phyloP scores from a whole-genome alignment of 37 sponge, comb jelly and placozoan species.

The Cliona cf. orientalis region DNA sequence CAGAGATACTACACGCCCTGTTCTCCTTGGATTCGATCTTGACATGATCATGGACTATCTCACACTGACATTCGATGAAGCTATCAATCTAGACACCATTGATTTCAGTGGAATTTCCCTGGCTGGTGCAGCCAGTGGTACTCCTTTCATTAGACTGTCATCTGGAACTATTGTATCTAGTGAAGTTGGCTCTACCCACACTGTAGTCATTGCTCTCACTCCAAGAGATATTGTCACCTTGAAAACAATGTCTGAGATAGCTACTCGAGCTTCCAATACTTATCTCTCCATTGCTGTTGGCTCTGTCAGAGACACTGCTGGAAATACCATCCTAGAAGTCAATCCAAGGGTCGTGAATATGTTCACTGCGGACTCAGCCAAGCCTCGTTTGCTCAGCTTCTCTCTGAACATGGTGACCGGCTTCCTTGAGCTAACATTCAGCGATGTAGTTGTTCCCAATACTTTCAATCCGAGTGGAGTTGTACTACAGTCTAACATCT shows the following conservation, averaged over 20 bases:
- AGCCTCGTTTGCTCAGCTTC: conserved; percentile 47
- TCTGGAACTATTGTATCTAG: conserved; percentile 34
- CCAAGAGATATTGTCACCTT: conserved; percentile 51
- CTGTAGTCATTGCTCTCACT: conserved; percentile 56
- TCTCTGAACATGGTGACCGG: conserved; percentile 75
- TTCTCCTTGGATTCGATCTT: conserved; percentile 48
- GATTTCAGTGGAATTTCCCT: conserved; percentile 46
- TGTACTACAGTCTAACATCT: conserved; percentile 63
- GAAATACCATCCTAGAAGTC: conserved; percentile 2
- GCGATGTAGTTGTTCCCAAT: conserved; percentile 69
- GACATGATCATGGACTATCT: conserved; percentile 71
- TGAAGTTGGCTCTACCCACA: conserved; percentile 25
- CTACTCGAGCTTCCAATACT: conserved; percentile 36
- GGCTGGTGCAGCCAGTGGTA: not conserved
- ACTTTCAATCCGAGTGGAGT: conserved; percentile 77
- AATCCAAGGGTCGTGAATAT: not conserved
- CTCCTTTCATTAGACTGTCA: conserved; percentile 26
- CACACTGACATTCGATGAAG: conserved; percentile 75
- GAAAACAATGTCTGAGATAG: conserved; percentile 53
- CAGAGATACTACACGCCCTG: conserved; percentile 61
- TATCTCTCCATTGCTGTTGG: conserved; percentile 22
- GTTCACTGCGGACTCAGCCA: conserved; percentile 43
- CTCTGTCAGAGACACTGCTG: conserved; percentile 58
- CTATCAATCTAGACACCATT: conserved; percentile 41
- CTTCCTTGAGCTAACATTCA: conserved; percentile 69